Evolutionary conservation across 2,113 vertebrate species (phyloP).

Genomic region (Motacilla tschutschensis): DNA sequence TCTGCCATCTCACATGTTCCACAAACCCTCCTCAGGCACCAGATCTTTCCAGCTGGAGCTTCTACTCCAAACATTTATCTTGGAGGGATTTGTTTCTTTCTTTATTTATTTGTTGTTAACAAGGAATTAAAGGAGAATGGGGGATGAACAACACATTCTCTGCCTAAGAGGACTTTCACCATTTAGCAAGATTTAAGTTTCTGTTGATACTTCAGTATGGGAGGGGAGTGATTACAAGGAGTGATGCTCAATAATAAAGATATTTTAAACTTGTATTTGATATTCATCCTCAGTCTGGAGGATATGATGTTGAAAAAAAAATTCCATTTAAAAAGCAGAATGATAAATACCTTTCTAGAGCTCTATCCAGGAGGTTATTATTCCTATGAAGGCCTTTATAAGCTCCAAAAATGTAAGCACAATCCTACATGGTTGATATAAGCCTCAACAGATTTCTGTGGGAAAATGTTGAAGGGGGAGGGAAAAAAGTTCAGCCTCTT

Average conservation of each 20-base stretch:
- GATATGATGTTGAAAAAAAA: background rate
- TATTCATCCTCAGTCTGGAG: background rate
- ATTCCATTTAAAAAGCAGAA: background rate
- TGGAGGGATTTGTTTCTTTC: background rate
- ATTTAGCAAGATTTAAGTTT: background rate
- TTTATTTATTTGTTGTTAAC: background rate
- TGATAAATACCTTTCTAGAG: background rate
- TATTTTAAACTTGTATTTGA: background rate
- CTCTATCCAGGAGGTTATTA: background rate
- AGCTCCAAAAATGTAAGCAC: background rate
- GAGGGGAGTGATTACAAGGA: background rate
- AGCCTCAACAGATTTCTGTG: background rate
- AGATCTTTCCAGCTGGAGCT: background rate
- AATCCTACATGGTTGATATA: background rate
- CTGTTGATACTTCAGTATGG: background rate
- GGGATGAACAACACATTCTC: background rate
- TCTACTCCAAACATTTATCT: background rate
- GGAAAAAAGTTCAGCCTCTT: background rate
- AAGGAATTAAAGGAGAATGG: background rate
- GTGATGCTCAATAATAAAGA: fast-evolving
- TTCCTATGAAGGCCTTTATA: background rate
- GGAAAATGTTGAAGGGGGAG: background rate
- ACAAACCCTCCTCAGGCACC: background rate
- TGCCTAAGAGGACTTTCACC: background rate
- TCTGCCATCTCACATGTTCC: background rate